A percentile compares a stretch with the other conserved stretches of the same genome.
phyloP scores from a whole-genome alignment of 2,797 vertebrate genomes.

The Pelochelys cantorii region DNA sequence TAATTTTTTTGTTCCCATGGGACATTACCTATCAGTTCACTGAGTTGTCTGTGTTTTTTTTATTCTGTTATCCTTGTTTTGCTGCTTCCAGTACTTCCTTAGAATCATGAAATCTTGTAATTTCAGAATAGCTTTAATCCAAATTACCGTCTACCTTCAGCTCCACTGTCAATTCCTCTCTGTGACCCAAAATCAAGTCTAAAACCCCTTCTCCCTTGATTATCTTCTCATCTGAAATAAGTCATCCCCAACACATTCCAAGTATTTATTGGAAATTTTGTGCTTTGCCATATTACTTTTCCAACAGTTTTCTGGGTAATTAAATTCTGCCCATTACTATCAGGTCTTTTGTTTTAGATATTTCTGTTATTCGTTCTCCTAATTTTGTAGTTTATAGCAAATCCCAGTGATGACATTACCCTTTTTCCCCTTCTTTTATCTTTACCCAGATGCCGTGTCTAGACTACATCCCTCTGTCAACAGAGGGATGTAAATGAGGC shows the following conservation, averaged over 20 bases:
- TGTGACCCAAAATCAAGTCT: background rate
- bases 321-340: background rate
- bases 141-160: background rate
- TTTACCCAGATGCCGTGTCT: background rate
- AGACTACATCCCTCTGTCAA: no score
- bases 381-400: background rate
- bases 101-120: background rate
- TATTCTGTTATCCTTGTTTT: background rate
- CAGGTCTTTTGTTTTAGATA: background rate
- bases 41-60: background rate
- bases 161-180: background rate
- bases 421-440: background rate
- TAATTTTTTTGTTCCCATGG: background rate
- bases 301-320: background rate
- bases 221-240: background rate
- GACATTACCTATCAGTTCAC: background rate
- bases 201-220: background rate
- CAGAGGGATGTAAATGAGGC: no score
- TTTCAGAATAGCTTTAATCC: background rate
- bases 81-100: background rate
- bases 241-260: background rate
- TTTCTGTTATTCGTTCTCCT: background rate
- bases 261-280: background rate
- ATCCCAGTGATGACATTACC: background rate
- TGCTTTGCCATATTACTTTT: background rate